phyloP scores from a whole-genome alignment of 2,797 vertebrate species.

The Danio tinwini region DNA sequence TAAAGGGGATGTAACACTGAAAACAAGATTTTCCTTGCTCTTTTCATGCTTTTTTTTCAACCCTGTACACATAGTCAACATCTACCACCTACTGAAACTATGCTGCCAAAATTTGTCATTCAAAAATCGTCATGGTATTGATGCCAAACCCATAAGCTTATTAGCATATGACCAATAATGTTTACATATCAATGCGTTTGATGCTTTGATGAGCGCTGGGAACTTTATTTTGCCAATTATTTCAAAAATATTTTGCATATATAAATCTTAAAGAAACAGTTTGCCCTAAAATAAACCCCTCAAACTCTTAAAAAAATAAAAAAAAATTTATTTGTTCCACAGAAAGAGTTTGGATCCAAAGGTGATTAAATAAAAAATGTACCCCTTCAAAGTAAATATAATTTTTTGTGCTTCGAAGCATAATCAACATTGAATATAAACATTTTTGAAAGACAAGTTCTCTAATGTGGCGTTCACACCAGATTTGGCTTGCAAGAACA shows the following conservation, averaged over 20 bases:
- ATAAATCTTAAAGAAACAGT: too few relatives aligned
- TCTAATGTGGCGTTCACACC: too few relatives aligned
- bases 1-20: not conserved
- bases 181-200: not conserved
- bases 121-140: not conserved
- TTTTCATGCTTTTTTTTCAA: not conserved
- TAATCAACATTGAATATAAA: too few relatives aligned
- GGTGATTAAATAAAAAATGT: too few relatives aligned
- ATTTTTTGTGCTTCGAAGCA: too few relatives aligned
- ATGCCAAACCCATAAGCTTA: not conserved
- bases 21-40: not conserved
- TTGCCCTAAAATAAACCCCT: not conserved
- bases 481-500: too few relatives aligned
- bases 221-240: not conserved
- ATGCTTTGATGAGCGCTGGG: not conserved
- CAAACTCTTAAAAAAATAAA: too few relatives aligned
- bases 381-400: too few relatives aligned
- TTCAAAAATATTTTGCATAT: slow-evolving; percentile 3
- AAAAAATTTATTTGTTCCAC: too few relatives aligned
- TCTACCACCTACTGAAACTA: not conserved
- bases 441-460: too few relatives aligned
- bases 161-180: not conserved
- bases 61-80: not conserved
- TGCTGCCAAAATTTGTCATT: not conserved
- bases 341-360: too few relatives aligned